Base-by-base conservation (phyloP, 2,113 vertebrate species). In the Camarhynchus parvulus region DNA sequence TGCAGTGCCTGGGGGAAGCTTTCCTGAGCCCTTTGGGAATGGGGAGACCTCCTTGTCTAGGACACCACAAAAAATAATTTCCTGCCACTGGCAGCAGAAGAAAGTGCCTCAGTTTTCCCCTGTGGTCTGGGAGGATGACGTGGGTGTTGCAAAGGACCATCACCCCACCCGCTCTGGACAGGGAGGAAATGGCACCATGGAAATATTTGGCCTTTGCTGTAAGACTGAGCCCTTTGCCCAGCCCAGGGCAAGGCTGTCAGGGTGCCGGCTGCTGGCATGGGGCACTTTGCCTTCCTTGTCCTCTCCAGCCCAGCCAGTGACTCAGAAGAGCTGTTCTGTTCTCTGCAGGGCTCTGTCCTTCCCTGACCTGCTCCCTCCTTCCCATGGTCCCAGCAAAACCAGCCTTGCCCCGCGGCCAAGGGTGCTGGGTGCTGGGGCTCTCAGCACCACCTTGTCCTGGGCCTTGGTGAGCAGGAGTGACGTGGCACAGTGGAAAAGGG, bases 261-360 rank as follows among this genome's bases (percentile, higher is more conserved):
- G 24, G 14, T 3, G 15, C 47, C 50, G 44, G 76, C 88, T 7
- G 6, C 62, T 91, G 94, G 90, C 87, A 70, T 2, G 6, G 37
- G 72, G 52, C 44, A 47, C 79, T 92, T 92, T 88, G 87, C 50
- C 75, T 73, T 58, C 84, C 78, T 90, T 49, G 63, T 89, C 63
- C 42, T 85, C 76, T 42, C 30, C 7, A 4, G 75, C 53, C 44
- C 61, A 66, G 84, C 37, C 37, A 15, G 75, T 91, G 91, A 94
- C 64, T 95, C 87, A 88, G 78, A 94, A 56, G 78, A 90, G 78
- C 75, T 64, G 73, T 62, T 47, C 77, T 84, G 16, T 68, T 75
- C 83, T 53, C 78, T 5, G 11, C 53, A 23, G 20, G 33, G 31
- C 93, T 53, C 75, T 75, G 78, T 93, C 85, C 88, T 92, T 70